A percentile compares a stretch with the other conserved stretches of the same genome.
Evolutionary conservation across 2,888 invertebrate species (phyloP).

Genomic region (Lepidochitona cinerea): DNA sequence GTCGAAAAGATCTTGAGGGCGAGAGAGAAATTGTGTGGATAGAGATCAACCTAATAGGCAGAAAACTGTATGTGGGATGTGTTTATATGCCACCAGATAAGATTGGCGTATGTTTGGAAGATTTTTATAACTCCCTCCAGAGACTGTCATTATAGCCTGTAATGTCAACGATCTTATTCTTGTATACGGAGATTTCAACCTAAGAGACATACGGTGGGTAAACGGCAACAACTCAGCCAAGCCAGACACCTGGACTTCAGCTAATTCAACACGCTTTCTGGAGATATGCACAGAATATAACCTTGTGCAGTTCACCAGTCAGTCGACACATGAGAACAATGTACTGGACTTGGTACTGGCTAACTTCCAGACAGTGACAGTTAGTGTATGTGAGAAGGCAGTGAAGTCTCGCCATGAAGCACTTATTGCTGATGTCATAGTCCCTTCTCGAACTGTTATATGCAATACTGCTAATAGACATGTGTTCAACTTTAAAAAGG

Average conservation of each 20-base stretch:
- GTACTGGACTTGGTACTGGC: background rate
- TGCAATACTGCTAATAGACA: background rate
- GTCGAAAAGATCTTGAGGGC: background rate
- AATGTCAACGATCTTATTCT: background rate
- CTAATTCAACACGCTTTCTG: background rate
- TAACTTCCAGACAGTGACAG: background rate
- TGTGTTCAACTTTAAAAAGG: background rate
- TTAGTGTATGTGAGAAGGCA: background rate
- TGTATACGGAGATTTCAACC: background rate
- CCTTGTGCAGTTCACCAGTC: background rate
- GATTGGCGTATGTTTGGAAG: background rate
- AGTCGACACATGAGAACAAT: background rate
- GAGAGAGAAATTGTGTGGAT: background rate
- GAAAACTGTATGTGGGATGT: background rate
- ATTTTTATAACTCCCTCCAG: background rate
- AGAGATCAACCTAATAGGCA: background rate
- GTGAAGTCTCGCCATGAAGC: background rate
- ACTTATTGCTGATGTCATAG: background rate
- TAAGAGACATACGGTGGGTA: background rate
- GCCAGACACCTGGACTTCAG: background rate
- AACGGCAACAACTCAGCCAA: background rate
- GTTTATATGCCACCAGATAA: background rate
- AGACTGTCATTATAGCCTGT: background rate
- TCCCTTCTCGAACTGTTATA: background rate
- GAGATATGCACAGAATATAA: background rate